Base-by-base conservation (phyloP, 2,113 vertebrate genomes). In the Podarcis cretensis region DNA sequence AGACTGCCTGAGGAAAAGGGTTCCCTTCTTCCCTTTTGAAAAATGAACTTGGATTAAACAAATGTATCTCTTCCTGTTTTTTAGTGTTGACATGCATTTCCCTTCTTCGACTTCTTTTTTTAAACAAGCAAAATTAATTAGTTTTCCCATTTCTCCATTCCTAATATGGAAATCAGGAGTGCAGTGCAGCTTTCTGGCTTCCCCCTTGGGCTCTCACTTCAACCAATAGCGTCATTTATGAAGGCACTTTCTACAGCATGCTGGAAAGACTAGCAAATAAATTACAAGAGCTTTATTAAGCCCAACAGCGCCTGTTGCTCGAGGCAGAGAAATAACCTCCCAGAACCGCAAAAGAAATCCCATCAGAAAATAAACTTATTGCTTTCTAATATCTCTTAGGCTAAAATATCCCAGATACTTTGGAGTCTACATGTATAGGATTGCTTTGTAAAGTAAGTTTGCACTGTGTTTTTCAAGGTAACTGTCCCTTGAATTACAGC, bases 1-100 rank as follows among this genome's bases (percentile, higher is more conserved):
- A 93, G 95, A 94, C 94, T 90, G 93, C 96, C 95, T 90, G 81
- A 96, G 95, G 94, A 95, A 86, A 95, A 92, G 90, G 84, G 93
- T 95, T 95, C 95, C 89, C 86, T 95, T 96, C 89, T 94, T 91
- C 91, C 88, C 89, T 95, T 91, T 93, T 96, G 94, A 96, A 96
- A 97, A 97, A 96, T 96, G 95, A 95, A 92, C 94, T 95, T 88
- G 25, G 91, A 96, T 96, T 94, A 96, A 95, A 96, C 30, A 25
- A 96, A 96, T 91, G 93, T 89, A 91, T 89, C 76, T 93, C 96
- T 95, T 91, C 90, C 93, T 95, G 32, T 69, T 90, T 93, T 74
- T 73, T 73, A 94, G 83, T 75, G 20, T 95, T 96, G 95, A 95
- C 91, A 90, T 80, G 94, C 90, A 90, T 96, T 96, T 96, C 90